Percentiles rank a stretch among this genome's conserved stretches.
phyloP scores from a whole-genome alignment of 2,797 vertebrate genomes.

The Corythornis leucogaster region DNA sequence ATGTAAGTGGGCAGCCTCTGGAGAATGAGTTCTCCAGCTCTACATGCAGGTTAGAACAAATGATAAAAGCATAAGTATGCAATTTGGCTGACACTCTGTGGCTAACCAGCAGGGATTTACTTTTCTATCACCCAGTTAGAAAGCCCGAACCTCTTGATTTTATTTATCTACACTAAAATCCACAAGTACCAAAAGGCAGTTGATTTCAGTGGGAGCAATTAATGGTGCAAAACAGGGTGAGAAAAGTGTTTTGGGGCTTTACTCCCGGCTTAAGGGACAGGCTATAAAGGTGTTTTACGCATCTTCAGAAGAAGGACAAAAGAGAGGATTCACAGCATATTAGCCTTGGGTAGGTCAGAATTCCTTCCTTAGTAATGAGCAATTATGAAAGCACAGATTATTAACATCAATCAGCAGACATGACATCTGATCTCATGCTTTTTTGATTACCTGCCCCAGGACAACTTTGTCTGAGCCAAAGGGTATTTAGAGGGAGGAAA shows the following conservation, averaged over 20 bases:
- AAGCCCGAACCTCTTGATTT: not conserved
- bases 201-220: not conserved
- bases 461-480: conserved; percentile 68
- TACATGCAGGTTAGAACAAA: not conserved
- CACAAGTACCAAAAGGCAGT: not conserved
- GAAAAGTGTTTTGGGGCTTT: not conserved
- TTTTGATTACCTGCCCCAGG: conserved; percentile 67
- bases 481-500: conserved; percentile 46
- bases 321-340: not conserved
- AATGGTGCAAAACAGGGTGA: not conserved
- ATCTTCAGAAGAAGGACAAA: not conserved
- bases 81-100: not conserved
- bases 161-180: not conserved
- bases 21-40: not conserved
- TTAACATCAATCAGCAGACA: conserved; percentile 57
- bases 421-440: conserved; percentile 56
- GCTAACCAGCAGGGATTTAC: not conserved
- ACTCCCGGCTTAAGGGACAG: not conserved
- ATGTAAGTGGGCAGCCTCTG: not conserved
- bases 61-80: not conserved
- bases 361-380: not conserved
- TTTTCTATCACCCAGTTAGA: not conserved
- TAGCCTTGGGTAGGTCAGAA: conserved; percentile 19
- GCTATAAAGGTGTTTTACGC: not conserved
- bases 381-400: conserved; percentile 53